Evolutionary conservation across 2,888 invertebrate species (phyloP).

Genomic region (Drosophila buzzatii): DNA sequence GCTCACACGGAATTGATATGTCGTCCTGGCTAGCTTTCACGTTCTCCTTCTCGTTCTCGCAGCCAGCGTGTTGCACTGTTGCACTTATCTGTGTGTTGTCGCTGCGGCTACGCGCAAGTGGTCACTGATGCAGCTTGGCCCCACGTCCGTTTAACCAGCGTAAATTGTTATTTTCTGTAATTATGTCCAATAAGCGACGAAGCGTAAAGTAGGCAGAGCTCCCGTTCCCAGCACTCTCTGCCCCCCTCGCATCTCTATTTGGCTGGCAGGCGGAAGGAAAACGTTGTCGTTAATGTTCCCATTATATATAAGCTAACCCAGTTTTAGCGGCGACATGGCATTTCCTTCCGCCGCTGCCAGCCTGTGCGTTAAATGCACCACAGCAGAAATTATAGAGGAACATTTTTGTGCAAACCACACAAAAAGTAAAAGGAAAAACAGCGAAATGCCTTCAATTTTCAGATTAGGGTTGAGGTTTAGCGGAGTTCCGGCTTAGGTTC

Average conservation of each 20-base stretch:
- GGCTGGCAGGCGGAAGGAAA: constrained; percentile 61
- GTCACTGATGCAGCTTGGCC: constrained; percentile 39
- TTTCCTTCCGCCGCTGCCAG: constrained; percentile 63
- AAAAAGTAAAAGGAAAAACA: constrained; percentile 43
- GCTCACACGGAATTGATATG: constrained; percentile 77
- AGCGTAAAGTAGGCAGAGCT: constrained; percentile 51
- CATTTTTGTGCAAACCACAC: constrained; percentile 30
- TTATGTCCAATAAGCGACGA: constrained; percentile 78
- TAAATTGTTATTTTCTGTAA: constrained; percentile 80
- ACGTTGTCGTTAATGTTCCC: constrained; percentile 76
- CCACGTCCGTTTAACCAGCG: constrained; percentile 37
- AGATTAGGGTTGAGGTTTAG: constrained; percentile 7
- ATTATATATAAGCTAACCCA: constrained; percentile 79
- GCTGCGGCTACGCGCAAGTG: constrained; percentile 73
- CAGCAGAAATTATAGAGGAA: constrained; percentile 53
- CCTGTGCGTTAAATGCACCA: constrained; percentile 68
- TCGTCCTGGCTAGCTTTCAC: constrained; percentile 41
- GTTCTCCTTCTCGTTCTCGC: constrained; percentile 37
- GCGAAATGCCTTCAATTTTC: constrained; percentile 42
- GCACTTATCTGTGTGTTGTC: constrained; percentile 68
- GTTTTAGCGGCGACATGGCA: constrained; percentile 78
- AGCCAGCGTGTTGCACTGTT: constrained; percentile 58
- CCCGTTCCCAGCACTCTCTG: not conserved
- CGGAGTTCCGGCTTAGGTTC: not conserved
- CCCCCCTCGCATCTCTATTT: not conserved